Evolutionary conservation across 2,797 vertebrate genomes (phyloP), one percentile per base, ranked within the genome.

Genomic region (Cirrhinus mrigala): DNA sequence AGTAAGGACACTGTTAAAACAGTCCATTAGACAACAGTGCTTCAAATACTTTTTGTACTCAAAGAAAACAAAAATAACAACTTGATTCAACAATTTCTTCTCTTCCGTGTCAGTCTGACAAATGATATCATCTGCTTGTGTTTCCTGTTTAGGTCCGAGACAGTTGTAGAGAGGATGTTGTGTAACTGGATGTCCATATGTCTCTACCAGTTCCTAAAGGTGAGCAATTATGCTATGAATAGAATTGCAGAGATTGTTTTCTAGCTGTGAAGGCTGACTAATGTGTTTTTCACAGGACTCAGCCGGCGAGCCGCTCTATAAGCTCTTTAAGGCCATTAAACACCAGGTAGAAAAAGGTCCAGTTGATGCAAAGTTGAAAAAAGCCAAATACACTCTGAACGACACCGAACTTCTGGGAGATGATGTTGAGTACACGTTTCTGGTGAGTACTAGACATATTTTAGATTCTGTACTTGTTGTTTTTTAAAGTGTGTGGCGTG

Each of bases 111-210:
- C 40, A 44, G 40, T 44, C 66, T 81, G n/a, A 70, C 6, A 68
- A 33, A 52, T 44, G 7, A 60, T 27, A 60, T 18, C 3, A 2
- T 79, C 11, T 9, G 9, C 71, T 22, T 70, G 12, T 46, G 20
- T 60, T 46, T 85, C 56, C 70, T 37, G 12, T 64, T 73, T 89
- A 99, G 98, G 91, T 99, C 97, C 14, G 98, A 99, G 95, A 99
- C 98, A 0, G 98, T 99, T 87, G 98, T 99, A 90, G 98, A 99
- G 89, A 96, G 98, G 89, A 99, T 99, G 98, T 95, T 99, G 89
- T 99, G 97, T 89, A 99, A 99, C 87, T 99, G 98, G 98, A 99
- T 99, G 98, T 99, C 98, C 15, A 99, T 99, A 94, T 99, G 98
- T 89, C 96, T 99, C 12, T 99, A 99, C 93, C 97, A 99, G 93